Conservation (phyloP, 2,797 vertebrate species). For the Sebastes nivosus region DNA sequence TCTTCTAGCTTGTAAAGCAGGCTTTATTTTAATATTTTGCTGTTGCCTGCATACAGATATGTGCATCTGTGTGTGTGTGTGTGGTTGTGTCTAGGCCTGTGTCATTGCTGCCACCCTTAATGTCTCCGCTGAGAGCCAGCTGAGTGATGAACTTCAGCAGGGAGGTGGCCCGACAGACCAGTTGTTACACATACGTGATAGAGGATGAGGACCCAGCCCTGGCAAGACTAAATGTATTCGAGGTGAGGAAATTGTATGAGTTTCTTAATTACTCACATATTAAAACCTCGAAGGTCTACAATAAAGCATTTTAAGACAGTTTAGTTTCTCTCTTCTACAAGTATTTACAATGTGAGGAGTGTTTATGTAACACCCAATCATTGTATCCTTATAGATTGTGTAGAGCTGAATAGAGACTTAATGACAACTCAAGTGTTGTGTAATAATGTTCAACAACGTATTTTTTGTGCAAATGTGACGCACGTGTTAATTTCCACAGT, state of each 20-base stretch:
- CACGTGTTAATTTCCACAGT: too few relatives aligned
- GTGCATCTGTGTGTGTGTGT: background rate
- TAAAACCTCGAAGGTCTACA: background rate
- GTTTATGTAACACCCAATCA: constrained; percentile 8
- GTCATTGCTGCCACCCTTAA: background rate
- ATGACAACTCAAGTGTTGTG: background rate
- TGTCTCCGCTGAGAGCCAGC: constrained; percentile 1
- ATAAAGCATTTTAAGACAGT: background rate
- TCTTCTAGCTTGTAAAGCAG: background rate
- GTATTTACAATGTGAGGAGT: background rate
- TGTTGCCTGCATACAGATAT: background rate
- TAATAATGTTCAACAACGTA: background rate
- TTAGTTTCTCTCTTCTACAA: background rate
- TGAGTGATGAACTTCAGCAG: constrained; percentile 74
- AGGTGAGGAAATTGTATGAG: constrained; percentile 55
- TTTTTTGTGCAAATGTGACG: too few relatives aligned
- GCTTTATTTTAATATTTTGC: background rate
- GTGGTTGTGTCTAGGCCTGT: background rate
- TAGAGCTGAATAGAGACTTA: background rate
- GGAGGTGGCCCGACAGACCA: constrained; percentile 67
- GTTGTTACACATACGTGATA: constrained; percentile 79
- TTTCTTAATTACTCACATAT: background rate
- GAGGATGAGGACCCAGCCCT: constrained; percentile 71
- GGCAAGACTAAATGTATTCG: constrained; percentile 66
- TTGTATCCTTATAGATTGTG: background rate